Evolutionary conservation across 2,797 vertebrate genomes (phyloP).

Genomic region (Bovichtus variegatus): DNA sequence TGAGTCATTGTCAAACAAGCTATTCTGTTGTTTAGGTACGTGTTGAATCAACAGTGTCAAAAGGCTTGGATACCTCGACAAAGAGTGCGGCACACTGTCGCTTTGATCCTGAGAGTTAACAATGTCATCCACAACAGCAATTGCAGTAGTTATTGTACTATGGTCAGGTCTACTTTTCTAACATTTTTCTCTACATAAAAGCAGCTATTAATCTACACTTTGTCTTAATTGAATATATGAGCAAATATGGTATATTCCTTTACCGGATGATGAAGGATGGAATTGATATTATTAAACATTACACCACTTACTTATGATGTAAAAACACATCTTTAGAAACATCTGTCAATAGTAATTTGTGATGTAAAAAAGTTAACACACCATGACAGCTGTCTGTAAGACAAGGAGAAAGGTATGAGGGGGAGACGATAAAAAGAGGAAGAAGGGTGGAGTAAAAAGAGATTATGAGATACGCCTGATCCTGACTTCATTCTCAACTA

Average conservation of each 20-base stretch:
- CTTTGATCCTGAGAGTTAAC: neutral
- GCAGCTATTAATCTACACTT: neutral
- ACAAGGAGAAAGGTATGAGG: neutral
- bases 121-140: neutral
- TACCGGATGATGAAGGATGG: neutral
- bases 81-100: neutral
- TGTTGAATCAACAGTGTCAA: neutral
- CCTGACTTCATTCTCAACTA: constrained; percentile 63
- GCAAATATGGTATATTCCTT: neutral
- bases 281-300: neutral
- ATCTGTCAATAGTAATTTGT: neutral
- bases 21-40: too few species aligned
- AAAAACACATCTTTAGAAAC: neutral
- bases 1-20: too few species aligned
- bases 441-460: constrained; percentile 17
- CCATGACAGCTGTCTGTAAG: neutral
- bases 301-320: neutral
- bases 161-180: neutral
- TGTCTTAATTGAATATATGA: neutral
- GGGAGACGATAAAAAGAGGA: neutral
- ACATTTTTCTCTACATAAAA: neutral
- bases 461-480: constrained; percentile 66
- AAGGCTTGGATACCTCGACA: neutral
- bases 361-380: neutral
- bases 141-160: neutral